phyloP scores from a whole-genome alignment of 2,797 vertebrate species.

The Chelon labrosus region DNA sequence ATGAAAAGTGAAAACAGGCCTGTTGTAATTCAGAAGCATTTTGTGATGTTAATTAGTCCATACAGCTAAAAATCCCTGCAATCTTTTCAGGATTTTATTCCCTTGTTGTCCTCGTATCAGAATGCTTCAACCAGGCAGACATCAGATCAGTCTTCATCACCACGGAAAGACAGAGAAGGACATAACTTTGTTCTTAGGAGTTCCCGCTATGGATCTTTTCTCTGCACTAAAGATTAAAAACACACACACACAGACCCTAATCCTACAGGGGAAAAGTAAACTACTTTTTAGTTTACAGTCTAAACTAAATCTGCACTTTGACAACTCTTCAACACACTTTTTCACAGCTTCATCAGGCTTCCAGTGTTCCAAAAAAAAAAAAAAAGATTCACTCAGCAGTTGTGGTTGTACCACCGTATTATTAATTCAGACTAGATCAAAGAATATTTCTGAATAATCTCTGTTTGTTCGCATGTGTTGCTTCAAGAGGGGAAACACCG shows the following conservation, averaged over 20 bases:
- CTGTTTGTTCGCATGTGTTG: not conserved
- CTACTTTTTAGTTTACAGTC: not conserved
- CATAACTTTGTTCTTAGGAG: not conserved
- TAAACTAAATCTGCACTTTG: not conserved
- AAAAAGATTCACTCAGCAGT: conserved; percentile 5
- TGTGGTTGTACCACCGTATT: conserved; percentile 32
- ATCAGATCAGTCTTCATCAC: not conserved
- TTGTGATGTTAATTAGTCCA: not conserved
- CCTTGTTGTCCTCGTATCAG: not conserved
- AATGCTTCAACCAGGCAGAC: not conserved
- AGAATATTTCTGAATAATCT: conserved; percentile 60
- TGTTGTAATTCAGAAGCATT: too few relatives aligned
- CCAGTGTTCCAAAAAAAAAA: not conserved
- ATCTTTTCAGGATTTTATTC: not conserved
- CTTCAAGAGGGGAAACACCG: not conserved
- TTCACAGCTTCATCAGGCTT: conserved; percentile 7
- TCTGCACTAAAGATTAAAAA: too few relatives aligned
- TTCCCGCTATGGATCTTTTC: not conserved
- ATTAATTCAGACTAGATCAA: conserved; percentile 65
- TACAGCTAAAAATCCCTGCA: not conserved
- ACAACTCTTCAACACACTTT: not conserved
- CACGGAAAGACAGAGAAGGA: not conserved
- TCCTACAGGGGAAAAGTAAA: conserved; percentile 26
- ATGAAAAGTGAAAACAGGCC: too few relatives aligned
- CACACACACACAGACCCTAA: not conserved